phyloP scores from a whole-genome alignment of 2,113 vertebrate genomes.

The Microcebus tavaratra region DNA sequence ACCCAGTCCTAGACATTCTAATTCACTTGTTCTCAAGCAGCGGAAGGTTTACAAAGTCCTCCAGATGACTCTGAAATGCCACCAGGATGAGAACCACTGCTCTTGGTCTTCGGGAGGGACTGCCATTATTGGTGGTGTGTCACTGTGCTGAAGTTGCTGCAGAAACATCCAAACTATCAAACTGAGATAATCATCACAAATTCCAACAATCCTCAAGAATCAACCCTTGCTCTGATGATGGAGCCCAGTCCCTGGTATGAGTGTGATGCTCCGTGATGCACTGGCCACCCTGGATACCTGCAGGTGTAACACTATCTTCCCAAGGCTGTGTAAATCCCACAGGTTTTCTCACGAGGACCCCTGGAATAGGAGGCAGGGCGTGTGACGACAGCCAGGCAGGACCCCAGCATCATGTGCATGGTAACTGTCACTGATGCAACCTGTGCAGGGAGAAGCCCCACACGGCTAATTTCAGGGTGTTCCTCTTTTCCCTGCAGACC shows the following conservation, averaged over 20 bases:
- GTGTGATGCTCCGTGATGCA: neutral
- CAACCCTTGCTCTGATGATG: neutral
- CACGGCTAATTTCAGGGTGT: neutral
- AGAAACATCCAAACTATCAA: neutral
- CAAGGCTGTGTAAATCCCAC: neutral
- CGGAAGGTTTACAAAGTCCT: neutral
- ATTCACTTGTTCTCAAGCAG: neutral
- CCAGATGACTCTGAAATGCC: neutral
- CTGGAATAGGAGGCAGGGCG: neutral
- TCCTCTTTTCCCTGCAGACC: neutral
- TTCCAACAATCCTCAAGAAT: neutral
- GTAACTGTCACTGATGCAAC: neutral
- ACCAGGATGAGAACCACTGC: neutral
- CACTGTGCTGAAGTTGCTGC: neutral
- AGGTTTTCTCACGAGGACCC: neutral
- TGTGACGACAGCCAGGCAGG: neutral
- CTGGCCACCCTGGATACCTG: neutral
- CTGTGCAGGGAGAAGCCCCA: neutral
- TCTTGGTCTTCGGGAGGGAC: neutral
- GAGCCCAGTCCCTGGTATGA: neutral
- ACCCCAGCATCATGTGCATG: accelerated
- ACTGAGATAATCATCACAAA: neutral
- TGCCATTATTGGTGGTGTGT: neutral
- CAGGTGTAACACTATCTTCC: no score
- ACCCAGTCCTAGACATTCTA: neutral